Percentiles rank a stretch among this genome's conserved stretches.
Evolutionary conservation across 2,888 invertebrate species (phyloP).

Genomic region (Himalopsyche anomala): DNA sequence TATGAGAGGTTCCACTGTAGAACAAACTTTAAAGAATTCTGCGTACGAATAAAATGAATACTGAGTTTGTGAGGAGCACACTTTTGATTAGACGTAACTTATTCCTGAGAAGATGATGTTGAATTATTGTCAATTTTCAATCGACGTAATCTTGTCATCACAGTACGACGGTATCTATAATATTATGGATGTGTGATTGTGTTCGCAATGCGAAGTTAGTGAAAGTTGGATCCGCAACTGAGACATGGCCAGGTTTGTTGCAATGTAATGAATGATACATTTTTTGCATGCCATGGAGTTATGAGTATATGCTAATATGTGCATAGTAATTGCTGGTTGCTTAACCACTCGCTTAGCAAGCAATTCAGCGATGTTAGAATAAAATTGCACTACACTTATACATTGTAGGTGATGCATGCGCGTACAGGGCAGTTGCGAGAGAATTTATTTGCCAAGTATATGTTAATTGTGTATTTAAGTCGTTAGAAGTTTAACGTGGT

Average conservation of each 20-base stretch:
- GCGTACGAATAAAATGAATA: too few species aligned
- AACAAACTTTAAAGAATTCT: too few species aligned
- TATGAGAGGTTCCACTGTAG: too few species aligned
- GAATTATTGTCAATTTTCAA: too few species aligned
- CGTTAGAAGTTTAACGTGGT: too few species aligned
- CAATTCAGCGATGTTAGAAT: constrained; percentile 1
- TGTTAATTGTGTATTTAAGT: too few species aligned
- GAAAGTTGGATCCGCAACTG: constrained; percentile 20
- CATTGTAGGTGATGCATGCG: background rate
- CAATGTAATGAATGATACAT: constrained; percentile 17
- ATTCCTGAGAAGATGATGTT: too few species aligned
- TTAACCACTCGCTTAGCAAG: background rate
- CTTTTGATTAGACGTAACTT: too few species aligned
- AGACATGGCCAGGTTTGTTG: background rate
- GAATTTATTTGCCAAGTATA: too few species aligned
- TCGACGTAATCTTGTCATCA: too few species aligned
- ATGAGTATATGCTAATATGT: constrained; percentile 58
- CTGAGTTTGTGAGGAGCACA: too few species aligned
- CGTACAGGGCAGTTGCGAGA: background rate
- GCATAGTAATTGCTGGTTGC: constrained; percentile 25
- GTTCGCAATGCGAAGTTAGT: constrained; percentile 6
- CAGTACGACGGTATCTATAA: too few species aligned
- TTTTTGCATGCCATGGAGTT: constrained; percentile 57
- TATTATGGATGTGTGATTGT: background rate
- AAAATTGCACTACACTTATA: background rate